These are phyloP conservation scores for Philonicus albiceps DNA, from an alignment of 2,888 invertebrate species.

Conservation along the genomic window DNA sequence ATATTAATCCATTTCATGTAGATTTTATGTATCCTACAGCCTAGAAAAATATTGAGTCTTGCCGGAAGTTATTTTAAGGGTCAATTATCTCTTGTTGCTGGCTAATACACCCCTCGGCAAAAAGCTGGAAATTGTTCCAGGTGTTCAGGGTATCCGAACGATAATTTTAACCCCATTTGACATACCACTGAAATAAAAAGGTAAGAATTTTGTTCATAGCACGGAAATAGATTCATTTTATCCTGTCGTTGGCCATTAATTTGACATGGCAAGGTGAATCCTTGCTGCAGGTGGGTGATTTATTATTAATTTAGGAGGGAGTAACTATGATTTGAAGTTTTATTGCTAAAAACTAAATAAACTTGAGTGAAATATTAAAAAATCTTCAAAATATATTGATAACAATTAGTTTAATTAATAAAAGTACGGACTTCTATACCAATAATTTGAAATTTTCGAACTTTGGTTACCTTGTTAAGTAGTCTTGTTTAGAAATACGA, in stretches of 20 bases:
- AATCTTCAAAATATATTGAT: too few relatives aligned
- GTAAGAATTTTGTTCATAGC: neutral
- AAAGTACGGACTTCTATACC: too few relatives aligned
- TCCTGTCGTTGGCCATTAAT: neutral
- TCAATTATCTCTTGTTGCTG: neutral
- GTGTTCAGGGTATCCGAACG: neutral
- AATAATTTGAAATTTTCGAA: neutral
- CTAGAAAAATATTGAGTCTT: neutral
- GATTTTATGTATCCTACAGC: neutral
- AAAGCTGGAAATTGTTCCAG: neutral
- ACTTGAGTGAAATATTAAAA: neutral
- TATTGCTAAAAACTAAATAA: neutral
- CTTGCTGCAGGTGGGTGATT: constrained; percentile 49
- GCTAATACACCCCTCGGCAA: neutral
- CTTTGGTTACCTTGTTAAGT: neutral
- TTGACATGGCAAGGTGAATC: constrained; percentile 48
- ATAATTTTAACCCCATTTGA: constrained; percentile 25
- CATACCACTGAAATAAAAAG: neutral
- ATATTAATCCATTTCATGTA: neutral
- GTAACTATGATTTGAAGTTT: neutral
- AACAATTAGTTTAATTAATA: too few relatives aligned
- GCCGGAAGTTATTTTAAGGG: constrained; percentile 32
- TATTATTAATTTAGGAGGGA: constrained; percentile 35
- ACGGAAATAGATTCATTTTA: neutral
- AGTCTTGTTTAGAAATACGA: neutral